Percentiles rank a stretch among this genome's conserved stretches.
These are phyloP conservation scores for Amorpha juglandis DNA, from an alignment of 2,888 invertebrate species.

Conservation along the genomic window DNA sequence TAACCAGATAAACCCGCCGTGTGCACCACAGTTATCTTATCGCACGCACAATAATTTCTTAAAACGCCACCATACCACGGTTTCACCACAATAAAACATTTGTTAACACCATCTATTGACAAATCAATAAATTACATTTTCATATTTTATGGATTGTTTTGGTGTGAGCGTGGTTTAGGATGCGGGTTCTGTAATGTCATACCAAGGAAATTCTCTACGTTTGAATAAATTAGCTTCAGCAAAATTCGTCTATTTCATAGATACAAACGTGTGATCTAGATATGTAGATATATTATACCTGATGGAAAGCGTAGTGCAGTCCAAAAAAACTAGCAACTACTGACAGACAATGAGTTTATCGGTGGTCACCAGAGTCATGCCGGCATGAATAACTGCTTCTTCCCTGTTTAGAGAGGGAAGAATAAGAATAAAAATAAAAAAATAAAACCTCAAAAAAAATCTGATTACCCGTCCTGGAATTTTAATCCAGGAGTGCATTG, in stretches of 20 bases:
- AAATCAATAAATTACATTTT: slow-evolving; percentile 26
- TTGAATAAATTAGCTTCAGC: neutral
- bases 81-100: slow-evolving; percentile 26
- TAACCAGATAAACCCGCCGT: slow-evolving; percentile 13
- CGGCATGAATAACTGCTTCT: too few species aligned
- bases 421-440: too few species aligned
- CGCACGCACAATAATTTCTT: slow-evolving; percentile 50
- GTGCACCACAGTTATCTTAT: slow-evolving; percentile 51
- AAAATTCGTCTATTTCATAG: too few species aligned
- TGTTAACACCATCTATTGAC: slow-evolving; percentile 21
- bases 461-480: too few species aligned
- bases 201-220: neutral
- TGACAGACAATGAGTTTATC: too few species aligned
- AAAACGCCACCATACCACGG: slow-evolving; percentile 15
- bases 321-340: too few species aligned
- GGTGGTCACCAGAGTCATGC: too few species aligned
- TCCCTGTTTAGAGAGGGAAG: too few species aligned
- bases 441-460: too few species aligned
- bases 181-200: neutral
- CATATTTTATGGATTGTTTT: slow-evolving; percentile 11
- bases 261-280: neutral
- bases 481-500: too few species aligned
- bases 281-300: too few species aligned
- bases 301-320: too few species aligned
- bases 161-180: neutral